Conservation (phyloP, 1,140 invertebrate genomes). For the Pemphigus obesinymphae region DNA sequence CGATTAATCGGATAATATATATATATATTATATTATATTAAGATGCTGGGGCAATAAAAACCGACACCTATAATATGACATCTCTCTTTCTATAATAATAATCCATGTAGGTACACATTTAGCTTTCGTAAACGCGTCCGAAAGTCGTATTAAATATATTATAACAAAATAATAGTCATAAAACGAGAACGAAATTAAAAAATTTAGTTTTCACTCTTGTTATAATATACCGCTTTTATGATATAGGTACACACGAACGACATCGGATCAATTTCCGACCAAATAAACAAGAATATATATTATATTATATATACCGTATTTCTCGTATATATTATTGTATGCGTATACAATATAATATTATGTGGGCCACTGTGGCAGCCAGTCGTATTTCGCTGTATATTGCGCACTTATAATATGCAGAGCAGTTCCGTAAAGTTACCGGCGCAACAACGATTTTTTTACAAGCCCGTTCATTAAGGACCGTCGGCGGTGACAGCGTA, state of each 20-base stretch:
- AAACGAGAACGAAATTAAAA: neutral
- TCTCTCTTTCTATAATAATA: too few species aligned
- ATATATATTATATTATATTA: neutral
- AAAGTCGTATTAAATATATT: neutral
- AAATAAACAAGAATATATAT: neutral
- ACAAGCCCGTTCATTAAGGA: neutral
- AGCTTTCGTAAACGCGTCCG: neutral
- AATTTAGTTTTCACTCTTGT: neutral
- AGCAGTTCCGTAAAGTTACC: neutral
- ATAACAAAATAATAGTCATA: neutral
- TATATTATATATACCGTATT: too few species aligned
- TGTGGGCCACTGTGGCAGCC: neutral
- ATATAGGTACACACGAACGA: neutral
- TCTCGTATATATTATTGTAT: neutral
- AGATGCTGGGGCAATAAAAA: neutral
- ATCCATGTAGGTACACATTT: neutral
- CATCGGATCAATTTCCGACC: neutral
- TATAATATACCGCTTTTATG: neutral
- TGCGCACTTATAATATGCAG: neutral
- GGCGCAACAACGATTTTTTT: neutral
- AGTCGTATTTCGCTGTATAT: neutral
- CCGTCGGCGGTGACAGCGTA: neutral
- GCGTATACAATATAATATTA: neutral
- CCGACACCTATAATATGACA: neutral
- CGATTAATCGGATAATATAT: neutral